Base-by-base conservation (phyloP, 2,797 vertebrate species). In the Anableps anableps region DNA sequence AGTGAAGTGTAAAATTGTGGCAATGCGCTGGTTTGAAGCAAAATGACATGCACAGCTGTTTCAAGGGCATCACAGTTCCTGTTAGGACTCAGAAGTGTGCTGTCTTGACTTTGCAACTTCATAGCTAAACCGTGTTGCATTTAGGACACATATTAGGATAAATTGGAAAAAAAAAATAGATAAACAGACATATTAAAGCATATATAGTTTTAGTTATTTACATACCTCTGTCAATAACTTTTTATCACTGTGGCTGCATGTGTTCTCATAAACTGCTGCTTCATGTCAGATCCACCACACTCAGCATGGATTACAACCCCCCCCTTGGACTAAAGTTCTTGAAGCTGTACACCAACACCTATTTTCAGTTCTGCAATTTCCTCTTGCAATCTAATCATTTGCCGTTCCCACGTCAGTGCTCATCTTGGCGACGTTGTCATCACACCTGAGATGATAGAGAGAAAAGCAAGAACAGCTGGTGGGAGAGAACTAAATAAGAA, bases 381-480 rank as follows among this genome's bases (percentile, higher is more conserved):
- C 88, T 94, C 96, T 77, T 96, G 95, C n/a, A 92, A 88, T 74
- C 90, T 94, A 74, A 85, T 92, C 50, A 94, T 87, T 79, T 95
- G 92, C 0, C 34, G 85, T 43, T 88, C 94, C 84, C 80, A 96
- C 80, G 34, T 96, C 95, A 75, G 89, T 86, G 0, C 96, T 96
- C 77, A 97, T 94, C 87, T 95, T 96, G 29, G 91, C 79, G 1
- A 97, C 96, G 86, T 94, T 96, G 73, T 95, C 96, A 88, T 98
- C 96, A 74, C 97, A 98, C 86, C 97, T 95, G 66, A 26, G 66
- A 80, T 75, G 80, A 86, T 72, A 83, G 75, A 77, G 72, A 75
- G 64, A 72, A 76, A 82, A 81, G 75, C 73, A 78, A 62, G 79
- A 34, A 66, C 45, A 48, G n/a, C 60, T 74, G 66, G 58, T 62